Percentiles rank a stretch among this genome's conserved stretches.
These are phyloP conservation scores for Xylocampa areola DNA, from an alignment of 2,888 invertebrate genomes.

Conservation along the genomic window DNA sequence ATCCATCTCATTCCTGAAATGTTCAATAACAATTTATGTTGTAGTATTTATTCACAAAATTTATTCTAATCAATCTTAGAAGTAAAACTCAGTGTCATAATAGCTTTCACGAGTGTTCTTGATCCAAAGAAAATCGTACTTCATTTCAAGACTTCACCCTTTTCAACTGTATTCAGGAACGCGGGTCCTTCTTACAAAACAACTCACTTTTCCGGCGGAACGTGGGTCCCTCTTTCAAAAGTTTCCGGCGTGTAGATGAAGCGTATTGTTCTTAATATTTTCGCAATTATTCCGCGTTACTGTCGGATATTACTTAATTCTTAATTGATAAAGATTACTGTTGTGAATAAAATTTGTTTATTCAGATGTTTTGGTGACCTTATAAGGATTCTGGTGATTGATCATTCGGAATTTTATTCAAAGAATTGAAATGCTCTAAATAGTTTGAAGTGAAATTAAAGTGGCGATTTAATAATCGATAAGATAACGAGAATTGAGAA, in stretches of 20 bases:
- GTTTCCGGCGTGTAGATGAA: slow-evolving; percentile 48
- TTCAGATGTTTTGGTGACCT: slow-evolving; percentile 14
- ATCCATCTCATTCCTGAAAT: too few relatives aligned
- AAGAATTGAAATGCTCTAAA: too few relatives aligned
- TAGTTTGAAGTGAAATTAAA: too few relatives aligned
- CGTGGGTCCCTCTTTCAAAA: slow-evolving; percentile 32
- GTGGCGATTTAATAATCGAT: too few relatives aligned
- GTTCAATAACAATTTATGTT: too few relatives aligned
- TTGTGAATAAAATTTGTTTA: slow-evolving; percentile 34
- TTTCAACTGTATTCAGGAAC: slow-evolving; percentile 22
- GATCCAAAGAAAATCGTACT: slow-evolving; percentile 23
- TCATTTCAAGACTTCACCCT: slow-evolving; percentile 30
- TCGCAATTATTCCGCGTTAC: slow-evolving; percentile 40
- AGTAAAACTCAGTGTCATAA: slow-evolving; percentile 8
- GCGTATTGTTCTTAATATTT: slow-evolving; percentile 50
- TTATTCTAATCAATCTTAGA: slow-evolving; percentile 2
- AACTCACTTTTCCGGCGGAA: too few relatives aligned
- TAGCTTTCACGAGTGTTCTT: slow-evolving; percentile 11
- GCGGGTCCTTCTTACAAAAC: too few relatives aligned
- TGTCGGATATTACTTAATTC: slow-evolving; percentile 28
- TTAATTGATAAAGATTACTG: slow-evolving; percentile 40
- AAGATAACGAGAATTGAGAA: too few relatives aligned
- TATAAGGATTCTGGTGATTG: slow-evolving; percentile 2
- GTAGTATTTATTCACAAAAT: too few relatives aligned
- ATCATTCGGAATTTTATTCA: too few relatives aligned